Base-by-base conservation (phyloP, 2,888 invertebrate species). In the Eucera pruinosa region DNA sequence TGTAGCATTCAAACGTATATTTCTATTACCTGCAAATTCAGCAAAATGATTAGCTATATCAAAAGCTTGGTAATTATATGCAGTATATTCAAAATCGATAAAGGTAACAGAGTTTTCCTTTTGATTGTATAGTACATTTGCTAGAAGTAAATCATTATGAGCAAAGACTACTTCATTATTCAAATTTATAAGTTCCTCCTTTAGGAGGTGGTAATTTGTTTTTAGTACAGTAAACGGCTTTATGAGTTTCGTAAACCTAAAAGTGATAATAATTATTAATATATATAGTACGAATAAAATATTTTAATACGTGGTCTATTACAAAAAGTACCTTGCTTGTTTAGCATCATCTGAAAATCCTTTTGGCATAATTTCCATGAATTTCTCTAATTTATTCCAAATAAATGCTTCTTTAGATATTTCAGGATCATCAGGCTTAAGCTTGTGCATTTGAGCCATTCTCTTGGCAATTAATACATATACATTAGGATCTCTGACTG, bases 21-120 rank as follows among this genome's bases (percentile, higher is more conserved):
- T 43, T 30, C 25, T 66, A 93, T 94, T 93, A 96, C 99, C 99
- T 85, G 97, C 97, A 93, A 97, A 99, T 94, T 99, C 99, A 88
- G 97, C 96, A 93, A 99, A 99, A 94, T 99, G 99, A 93, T 99
- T 98, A 60, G 97, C 99, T 91, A 99, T 98, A 93, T 99, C 99
- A 92, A 95, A 99, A 9, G 98, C 97, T 93, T 98, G 98, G 93
- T 97, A 98, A 93, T 99, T 99, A 90, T 95, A 96, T 75, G 95
- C 96, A 20, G 98, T 97, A 93, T 99, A 99, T 93, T 99, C 99
- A 93, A 97, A 99, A 93, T 99, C 99, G 89, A 99, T 99, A 92
- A 99, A 99, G 57, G 96, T 95, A 55, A 98, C 95, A 71, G 93
- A 94, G 84, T 95, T 94, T 85, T 94, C 93, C 72, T 93, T 92